Percentiles rank a stretch among this genome's conserved stretches.
phyloP scores from a whole-genome alignment of 2,797 vertebrate species.

The Bovichtus variegatus region DNA sequence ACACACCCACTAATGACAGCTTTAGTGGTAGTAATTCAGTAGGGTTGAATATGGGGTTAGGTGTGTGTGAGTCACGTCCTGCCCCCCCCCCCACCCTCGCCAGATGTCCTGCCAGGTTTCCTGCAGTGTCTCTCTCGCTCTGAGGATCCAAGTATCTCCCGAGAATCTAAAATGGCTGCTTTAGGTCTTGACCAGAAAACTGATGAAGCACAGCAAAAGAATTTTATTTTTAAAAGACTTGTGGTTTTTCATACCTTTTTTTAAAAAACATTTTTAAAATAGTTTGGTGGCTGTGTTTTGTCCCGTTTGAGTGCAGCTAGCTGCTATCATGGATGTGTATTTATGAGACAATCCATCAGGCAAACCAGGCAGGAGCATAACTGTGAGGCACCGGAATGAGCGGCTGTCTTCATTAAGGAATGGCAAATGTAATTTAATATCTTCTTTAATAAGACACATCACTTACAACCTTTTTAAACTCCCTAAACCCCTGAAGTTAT shows the following conservation, averaged over 20 bases:
- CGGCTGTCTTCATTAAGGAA: background rate
- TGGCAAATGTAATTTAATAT: background rate
- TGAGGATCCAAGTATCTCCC: conserved; percentile 47
- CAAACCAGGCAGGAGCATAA: background rate
- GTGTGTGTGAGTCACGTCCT: conserved; percentile 79
- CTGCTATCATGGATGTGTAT: background rate
- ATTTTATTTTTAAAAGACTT: background rate
- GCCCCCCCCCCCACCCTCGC: conserved; percentile 56
- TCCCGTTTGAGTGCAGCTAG: background rate
- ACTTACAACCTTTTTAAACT: too few relatives aligned
- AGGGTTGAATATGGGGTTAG: conserved; percentile 79
- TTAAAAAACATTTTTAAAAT: conserved; percentile 9
- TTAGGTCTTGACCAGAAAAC: conserved; percentile 27
- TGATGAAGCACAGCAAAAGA: background rate
- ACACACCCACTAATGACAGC: conserved; percentile 84
- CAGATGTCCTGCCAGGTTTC: conserved; percentile 80
- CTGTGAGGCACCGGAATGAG: background rate
- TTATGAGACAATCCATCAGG: background rate
- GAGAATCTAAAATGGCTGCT: conserved; percentile 65
- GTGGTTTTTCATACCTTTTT: background rate
- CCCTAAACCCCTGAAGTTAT: background rate
- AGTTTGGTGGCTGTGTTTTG: conserved; percentile 16
- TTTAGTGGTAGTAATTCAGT: conserved; percentile 82
- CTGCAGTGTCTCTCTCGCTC: conserved; percentile 48
- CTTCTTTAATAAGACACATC: too few relatives aligned